Conservation (phyloP, 1,140 invertebrate genomes). For the Drosophila kurseongensis region DNA sequence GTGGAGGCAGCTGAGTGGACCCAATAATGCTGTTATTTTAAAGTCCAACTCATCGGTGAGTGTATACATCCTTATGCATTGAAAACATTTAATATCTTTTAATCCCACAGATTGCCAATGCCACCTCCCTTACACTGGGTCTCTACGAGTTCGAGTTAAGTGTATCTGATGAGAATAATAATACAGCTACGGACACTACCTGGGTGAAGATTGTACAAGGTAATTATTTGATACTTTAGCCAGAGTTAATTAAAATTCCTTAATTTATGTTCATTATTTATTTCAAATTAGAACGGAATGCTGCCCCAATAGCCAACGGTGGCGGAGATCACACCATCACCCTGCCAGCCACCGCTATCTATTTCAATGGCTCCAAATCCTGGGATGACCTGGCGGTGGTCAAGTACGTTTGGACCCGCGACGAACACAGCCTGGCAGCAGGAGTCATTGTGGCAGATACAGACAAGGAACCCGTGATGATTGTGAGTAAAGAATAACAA, state of each 20-base stretch:
- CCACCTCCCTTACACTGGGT: constrained; percentile 92
- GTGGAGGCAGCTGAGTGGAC: constrained; percentile 92
- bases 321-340: constrained; percentile 92
- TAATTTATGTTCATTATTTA: constrained; percentile 4
- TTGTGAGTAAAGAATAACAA: constrained; percentile 86
- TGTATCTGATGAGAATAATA: constrained; percentile 93
- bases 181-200: constrained; percentile 90
- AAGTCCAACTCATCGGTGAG: constrained; percentile 85
- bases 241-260: background rate
- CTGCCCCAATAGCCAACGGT: constrained; percentile 93
- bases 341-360: constrained; percentile 90
- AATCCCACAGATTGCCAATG: constrained; percentile 87
- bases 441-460: constrained; percentile 91
- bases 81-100: constrained; percentile 8
- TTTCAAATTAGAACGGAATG: constrained; percentile 91
- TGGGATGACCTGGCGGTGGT: constrained; percentile 95
- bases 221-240: constrained; percentile 82
- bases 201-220: constrained; percentile 95
- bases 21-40: constrained; percentile 86
- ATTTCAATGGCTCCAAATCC: constrained; percentile 94
- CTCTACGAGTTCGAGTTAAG: constrained; percentile 93
- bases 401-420: constrained; percentile 93
- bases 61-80: constrained; percentile 3
- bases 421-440: constrained; percentile 92
- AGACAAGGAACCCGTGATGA: constrained; percentile 90